These are phyloP conservation scores for Oikopleura vanhoeffeni DNA, from an alignment of 23 tunicate genomes.

Conservation along the genomic window DNA sequence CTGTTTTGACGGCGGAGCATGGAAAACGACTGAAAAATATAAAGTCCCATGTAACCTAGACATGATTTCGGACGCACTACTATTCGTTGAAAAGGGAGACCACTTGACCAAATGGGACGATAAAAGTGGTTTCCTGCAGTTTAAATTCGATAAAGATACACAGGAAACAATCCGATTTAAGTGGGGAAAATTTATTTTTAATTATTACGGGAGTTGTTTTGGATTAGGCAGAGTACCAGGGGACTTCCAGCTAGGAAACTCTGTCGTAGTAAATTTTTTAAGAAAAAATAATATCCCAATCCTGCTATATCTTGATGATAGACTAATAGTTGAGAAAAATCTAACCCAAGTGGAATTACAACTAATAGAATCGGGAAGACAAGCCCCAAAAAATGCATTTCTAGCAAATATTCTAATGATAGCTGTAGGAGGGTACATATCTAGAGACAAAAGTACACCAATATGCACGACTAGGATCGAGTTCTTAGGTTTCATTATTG, in stretches of 20 bases:
- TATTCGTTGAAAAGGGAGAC: background rate
- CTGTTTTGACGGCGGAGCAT: background rate
- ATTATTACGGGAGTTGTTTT: background rate
- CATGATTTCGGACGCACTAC: background rate
- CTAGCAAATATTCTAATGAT: background rate
- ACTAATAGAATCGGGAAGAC: background rate
- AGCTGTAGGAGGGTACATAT: background rate
- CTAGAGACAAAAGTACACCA: background rate
- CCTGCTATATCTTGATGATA: background rate
- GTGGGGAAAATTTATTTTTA: background rate
- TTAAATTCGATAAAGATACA: background rate
- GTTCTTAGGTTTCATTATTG: background rate
- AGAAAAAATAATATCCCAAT: background rate
- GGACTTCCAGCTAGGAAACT: background rate
- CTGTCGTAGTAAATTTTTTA: background rate
- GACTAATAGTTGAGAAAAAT: background rate
- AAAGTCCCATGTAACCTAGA: background rate
- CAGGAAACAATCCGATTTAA: background rate
- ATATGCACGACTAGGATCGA: background rate
- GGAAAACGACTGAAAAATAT: background rate
- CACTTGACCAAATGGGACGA: background rate
- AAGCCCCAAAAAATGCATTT: background rate
- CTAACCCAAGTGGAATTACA: background rate
- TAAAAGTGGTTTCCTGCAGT: background rate
- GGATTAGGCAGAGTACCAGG: background rate